Conservation (phyloP, 2,797 vertebrate species). For the Acridotheres tristis region DNA sequence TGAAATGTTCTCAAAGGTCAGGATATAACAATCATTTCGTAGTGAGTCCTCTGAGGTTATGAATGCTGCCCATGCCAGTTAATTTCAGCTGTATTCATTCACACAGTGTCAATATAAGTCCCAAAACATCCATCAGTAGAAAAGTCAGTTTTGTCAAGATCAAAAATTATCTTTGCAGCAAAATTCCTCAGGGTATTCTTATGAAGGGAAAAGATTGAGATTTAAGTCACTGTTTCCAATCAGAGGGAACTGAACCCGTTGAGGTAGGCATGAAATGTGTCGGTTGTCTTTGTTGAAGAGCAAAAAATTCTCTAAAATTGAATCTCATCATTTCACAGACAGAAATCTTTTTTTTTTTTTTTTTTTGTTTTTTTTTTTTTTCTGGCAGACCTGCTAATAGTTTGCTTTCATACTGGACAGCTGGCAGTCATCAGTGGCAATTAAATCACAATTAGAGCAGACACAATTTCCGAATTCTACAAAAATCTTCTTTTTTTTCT, state of each 20-base stretch:
- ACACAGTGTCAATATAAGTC: not conserved
- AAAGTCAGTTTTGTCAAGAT: not conserved
- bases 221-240: not conserved
- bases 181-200: not conserved
- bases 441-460: not conserved
- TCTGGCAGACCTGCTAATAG: not conserved
- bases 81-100: not conserved
- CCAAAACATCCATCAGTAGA: not conserved
- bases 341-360: not conserved
- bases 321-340: not conserved
- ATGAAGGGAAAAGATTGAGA: not conserved
- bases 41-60: not conserved
- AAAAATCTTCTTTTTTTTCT: too few relatives aligned
- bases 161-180: not conserved
- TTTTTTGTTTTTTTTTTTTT: not conserved
- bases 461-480: not conserved
- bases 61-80: not conserved
- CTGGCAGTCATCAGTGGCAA: not conserved
- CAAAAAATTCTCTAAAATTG: not conserved
- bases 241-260: not conserved
- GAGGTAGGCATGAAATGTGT: not conserved
- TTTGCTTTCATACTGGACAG: not conserved
- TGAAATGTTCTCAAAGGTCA: constrained; percentile 6
- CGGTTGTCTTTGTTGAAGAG: not conserved
- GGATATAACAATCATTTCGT: not conserved